Evolutionary conservation across 1,140 invertebrate species (phyloP).

Genomic region (Trinorchestia longiramus): DNA sequence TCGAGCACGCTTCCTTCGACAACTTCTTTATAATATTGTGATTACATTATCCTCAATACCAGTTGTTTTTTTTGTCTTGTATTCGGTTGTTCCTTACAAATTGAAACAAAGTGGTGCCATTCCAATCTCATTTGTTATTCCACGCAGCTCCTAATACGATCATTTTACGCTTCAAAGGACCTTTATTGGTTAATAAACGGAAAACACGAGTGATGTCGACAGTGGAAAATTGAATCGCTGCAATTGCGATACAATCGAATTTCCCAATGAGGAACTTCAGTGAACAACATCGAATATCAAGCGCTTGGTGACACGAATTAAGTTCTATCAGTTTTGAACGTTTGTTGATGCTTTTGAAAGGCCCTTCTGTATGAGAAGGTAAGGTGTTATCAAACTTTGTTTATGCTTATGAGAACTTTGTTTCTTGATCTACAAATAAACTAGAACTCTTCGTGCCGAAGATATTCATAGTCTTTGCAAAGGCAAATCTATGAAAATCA

Average conservation of each 20-base stretch:
- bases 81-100: neutral
- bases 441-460: neutral
- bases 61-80: neutral
- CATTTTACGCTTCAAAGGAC: constrained; percentile 41
- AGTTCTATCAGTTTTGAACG: neutral
- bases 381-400: neutral
- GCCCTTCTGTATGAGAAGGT: neutral
- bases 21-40: neutral
- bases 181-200: constrained; percentile 39
- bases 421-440: neutral
- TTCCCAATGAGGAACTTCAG: neutral
- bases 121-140: constrained; percentile 41
- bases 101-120: constrained; percentile 21
- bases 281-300: neutral
- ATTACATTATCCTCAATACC: neutral
- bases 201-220: constrained; percentile 27
- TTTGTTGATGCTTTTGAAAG: neutral
- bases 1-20: neutral
- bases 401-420: neutral
- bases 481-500: too few relatives aligned
- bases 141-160: neutral
- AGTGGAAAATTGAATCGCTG: constrained; percentile 13
- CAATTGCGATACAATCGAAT: neutral
- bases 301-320: neutral
- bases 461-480: neutral